These are phyloP conservation scores for Anthoscopus minutus DNA, from an alignment of 2,113 vertebrate genomes.

Conservation along the genomic window DNA sequence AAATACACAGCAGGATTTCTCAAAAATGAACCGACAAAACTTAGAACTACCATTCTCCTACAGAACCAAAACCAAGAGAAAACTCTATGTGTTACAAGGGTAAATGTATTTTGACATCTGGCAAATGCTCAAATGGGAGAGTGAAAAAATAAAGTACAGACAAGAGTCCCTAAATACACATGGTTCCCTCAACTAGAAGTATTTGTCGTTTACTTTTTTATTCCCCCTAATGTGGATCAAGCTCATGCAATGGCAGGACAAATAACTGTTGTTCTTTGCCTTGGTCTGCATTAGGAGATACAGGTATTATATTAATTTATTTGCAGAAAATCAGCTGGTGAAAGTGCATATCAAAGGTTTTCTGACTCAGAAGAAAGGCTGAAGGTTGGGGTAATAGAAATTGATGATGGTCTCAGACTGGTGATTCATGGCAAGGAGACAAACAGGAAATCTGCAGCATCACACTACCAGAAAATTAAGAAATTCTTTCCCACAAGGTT, in stretches of 20 bases:
- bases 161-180: neutral
- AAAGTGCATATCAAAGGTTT: neutral
- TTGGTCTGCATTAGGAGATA: neutral
- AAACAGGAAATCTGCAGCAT: neutral
- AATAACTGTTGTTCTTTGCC: neutral
- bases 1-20: neutral
- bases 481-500: neutral
- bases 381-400: neutral
- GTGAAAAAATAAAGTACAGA: neutral
- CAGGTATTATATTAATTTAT: neutral
- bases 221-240: rapidly evolving
- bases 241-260: neutral
- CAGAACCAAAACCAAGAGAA: neutral
- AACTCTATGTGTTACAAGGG: neutral
- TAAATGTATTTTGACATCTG: neutral
- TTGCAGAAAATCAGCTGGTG: neutral
- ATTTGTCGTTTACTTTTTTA: neutral
- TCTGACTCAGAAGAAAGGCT: neutral
- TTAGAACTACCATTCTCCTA: neutral
- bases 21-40: neutral
- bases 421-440: neutral
- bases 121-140: neutral
- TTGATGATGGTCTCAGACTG: neutral
- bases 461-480: neutral
- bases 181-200: neutral